phyloP scores from a whole-genome alignment of 2,113 vertebrate species.

The Crotalus viridis region DNA sequence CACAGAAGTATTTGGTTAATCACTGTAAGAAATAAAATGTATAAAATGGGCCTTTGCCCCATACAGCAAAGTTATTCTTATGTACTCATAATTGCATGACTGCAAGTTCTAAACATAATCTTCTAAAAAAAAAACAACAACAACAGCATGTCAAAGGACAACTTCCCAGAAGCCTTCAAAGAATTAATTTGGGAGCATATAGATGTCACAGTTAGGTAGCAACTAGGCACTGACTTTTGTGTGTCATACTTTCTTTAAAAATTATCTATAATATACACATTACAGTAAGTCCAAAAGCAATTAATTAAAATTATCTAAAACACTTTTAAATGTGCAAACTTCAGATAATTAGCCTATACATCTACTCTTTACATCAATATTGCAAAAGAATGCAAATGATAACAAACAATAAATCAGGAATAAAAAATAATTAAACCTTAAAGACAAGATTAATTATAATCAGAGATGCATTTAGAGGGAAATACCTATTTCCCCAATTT shows the following conservation, averaged over 20 bases:
- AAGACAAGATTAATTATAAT: not conserved
- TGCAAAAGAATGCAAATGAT: not conserved
- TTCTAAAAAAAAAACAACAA: not conserved
- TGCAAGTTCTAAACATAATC: not conserved
- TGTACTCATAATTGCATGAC: not conserved
- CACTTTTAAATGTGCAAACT: not conserved
- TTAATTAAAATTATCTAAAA: not conserved
- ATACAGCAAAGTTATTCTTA: not conserved
- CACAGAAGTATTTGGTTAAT: not conserved
- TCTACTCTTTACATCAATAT: not conserved
- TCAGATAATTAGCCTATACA: not conserved
- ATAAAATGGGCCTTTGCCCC: not conserved
- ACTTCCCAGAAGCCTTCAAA: not conserved
- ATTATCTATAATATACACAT: not conserved
- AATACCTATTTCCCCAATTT: not conserved
- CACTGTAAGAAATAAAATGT: not conserved
- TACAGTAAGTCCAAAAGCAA: not conserved
- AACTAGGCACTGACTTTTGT: not conserved
- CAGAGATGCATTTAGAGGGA: not conserved
- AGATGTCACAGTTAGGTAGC: not conserved
- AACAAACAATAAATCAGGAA: not conserved
- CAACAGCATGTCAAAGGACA: not conserved
- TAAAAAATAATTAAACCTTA: not conserved
- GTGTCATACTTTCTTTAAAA: not conserved
- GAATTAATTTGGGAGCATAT: not conserved